Percentiles rank a stretch among this genome's conserved stretches.
phyloP scores from a whole-genome alignment of 2,113 vertebrate genomes.

The Sinocyclocheilus anophthalmus region DNA sequence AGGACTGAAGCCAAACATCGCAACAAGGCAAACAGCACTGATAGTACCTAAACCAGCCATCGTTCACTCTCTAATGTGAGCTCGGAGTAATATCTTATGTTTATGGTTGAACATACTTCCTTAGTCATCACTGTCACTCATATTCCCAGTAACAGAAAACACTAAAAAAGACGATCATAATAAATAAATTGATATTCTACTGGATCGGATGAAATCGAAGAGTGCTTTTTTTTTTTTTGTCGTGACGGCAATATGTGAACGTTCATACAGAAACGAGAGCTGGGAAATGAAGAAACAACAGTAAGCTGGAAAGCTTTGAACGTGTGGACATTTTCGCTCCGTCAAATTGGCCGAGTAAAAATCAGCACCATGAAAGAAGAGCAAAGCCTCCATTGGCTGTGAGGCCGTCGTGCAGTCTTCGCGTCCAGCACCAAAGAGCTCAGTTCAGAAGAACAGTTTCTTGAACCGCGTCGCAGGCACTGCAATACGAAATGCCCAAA shows the following conservation, averaged over 20 bases:
- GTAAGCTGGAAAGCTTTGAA: conserved; percentile 20
- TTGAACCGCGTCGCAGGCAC: conserved; percentile 32
- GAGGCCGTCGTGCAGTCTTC: conserved; percentile 22
- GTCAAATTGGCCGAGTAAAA: conserved; percentile 1
- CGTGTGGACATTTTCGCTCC: not conserved
- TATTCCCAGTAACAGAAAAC: not conserved
- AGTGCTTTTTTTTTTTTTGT: not conserved
- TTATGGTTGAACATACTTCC: not conserved
- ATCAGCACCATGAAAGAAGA: conserved; percentile 23
- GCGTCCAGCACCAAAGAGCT: conserved; percentile 28
- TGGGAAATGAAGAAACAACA: conserved; percentile 21
- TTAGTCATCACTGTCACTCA: not conserved
- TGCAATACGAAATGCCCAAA: conserved; percentile 21
- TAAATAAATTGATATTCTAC: conserved; percentile 22
- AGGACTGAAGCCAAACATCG: not conserved
- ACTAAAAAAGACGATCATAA: not conserved
- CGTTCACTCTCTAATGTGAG: not conserved
- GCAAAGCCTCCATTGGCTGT: conserved; percentile 2
- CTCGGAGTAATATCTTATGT: not conserved
- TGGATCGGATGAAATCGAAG: conserved; percentile 22
- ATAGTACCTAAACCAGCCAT: not conserved
- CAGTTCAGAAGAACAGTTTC: not conserved
- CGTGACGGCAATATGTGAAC: conserved; percentile 21
- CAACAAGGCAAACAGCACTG: conserved; percentile 11
- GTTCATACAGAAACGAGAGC: not conserved